A percentile compares a stretch with the other conserved stretches of the same genome.
Conservation (phyloP, 1,140 invertebrate genomes). For the Neodiprion virginianus region DNA sequence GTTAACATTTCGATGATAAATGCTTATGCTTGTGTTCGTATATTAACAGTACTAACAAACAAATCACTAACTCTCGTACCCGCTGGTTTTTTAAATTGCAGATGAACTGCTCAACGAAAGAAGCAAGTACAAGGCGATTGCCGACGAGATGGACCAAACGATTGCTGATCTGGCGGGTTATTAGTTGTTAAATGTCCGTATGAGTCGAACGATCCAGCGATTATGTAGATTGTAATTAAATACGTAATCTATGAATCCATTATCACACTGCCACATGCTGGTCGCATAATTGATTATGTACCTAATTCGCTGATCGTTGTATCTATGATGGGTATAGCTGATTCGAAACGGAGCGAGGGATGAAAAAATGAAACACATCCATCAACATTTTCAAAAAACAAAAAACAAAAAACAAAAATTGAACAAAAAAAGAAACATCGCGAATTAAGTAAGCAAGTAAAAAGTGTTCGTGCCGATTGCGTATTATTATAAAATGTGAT, state of each 20-base stretch:
- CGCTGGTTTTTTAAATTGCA: constrained; percentile 63
- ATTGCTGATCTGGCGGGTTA: constrained; percentile 94
- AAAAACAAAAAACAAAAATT: background rate
- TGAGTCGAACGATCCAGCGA: background rate
- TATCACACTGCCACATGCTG: constrained; percentile 8
- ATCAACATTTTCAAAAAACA: constrained; percentile 7
- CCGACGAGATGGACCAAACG: constrained; percentile 95
- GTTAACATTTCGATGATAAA: background rate
- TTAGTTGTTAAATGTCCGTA: constrained; percentile 56
- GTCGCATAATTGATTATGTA: background rate
- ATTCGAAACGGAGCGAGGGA: too few species aligned
- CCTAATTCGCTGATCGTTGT: background rate
- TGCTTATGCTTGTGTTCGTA: background rate
- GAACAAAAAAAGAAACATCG: constrained; percentile 12
- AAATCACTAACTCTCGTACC: constrained; percentile 19
- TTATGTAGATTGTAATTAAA: constrained; percentile 1
- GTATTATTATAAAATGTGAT: constrained; percentile 6
- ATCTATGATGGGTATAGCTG: background rate
- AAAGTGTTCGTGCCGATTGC: too few species aligned
- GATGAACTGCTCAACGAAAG: constrained; percentile 96
- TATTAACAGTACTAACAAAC: constrained; percentile 38
- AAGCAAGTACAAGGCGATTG: constrained; percentile 97
- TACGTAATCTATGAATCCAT: background rate
- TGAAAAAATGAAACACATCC: background rate
- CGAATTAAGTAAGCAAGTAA: background rate